Base-by-base conservation (phyloP, 2,888 invertebrate genomes). In the Podotricha telesiphe region DNA sequence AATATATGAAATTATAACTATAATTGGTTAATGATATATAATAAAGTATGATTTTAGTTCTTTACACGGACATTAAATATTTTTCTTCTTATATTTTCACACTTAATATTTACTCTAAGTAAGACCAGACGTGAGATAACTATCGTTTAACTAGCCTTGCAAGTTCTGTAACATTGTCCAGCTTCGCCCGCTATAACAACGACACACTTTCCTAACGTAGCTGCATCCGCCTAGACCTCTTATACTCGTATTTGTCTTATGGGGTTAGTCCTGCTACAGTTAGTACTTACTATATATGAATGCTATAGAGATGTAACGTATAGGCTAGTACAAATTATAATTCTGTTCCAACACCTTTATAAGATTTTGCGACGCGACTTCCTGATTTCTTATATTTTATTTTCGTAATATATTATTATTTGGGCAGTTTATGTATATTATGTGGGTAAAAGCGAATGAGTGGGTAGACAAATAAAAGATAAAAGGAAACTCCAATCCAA, bases 121-220 rank as follows among this genome's bases (percentile, higher is more conserved):
- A 37, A 55, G 6, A 17, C 80, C 80, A 76, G 77, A 79, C 80
- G 79, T 81, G 81, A 83, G 84, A 84, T 86, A 82, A 79, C 79
- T 84, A 85, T 82, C 80, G 72, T 77, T 76, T 28, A 56, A 53
- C 71, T 76, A 73, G 75, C 77, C 78, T 77, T 76, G 75, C 79
- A 78, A 80, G 78, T 78, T 82, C 53, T 42, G 79, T 81, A 82
- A 83, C 79, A 79, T 79, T 77, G 81, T 82, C 79, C 77, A 69
- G 80, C 80, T 76, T 80, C 80, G 76, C 77, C 77, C 80, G 76
- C 77, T 78, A 77, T 78, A 77, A 82, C 78, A 17, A 79, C 83
- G 89, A 80, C 89, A 87, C 82, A 91, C 91, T 91, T 91, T 89
- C 88, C 83, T 87, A 82, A 84, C 79, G 80, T 77, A 82, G 83